Percentiles rank a stretch among this genome's conserved stretches.
phyloP scores from a whole-genome alignment of 2,113 vertebrate species.

The Sceloporus tristichus region DNA sequence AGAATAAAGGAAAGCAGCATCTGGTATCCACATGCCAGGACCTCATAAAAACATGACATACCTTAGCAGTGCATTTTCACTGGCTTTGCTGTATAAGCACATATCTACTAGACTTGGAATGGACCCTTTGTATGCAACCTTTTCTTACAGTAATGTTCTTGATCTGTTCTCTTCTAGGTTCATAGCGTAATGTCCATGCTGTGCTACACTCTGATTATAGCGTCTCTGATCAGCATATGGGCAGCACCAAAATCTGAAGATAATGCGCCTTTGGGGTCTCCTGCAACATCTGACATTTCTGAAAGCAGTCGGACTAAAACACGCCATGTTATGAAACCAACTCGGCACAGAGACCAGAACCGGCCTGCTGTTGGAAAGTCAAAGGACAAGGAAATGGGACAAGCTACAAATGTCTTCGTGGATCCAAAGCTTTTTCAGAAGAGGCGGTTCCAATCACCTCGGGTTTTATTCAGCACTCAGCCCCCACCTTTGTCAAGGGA shows the following conservation, averaged over 20 bases:
- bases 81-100: not conserved
- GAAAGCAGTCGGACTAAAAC: conserved; percentile 72
- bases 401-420: conserved; percentile 82
- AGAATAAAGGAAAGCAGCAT: conserved; percentile 32
- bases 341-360: conserved; percentile 70
- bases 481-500: conserved; percentile 78
- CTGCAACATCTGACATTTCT: conserved; percentile 70
- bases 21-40: conserved; percentile 61
- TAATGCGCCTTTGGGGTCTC: conserved; percentile 82
- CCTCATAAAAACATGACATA: conserved; percentile 18
- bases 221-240: conserved; percentile 94
- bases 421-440: conserved; percentile 92
- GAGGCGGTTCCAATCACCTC: conserved; percentile 86
- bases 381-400: conserved; percentile 66
- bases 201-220: conserved; percentile 95
- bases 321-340: conserved; percentile 71
- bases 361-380: conserved; percentile 38
- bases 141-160: conserved; percentile 31
- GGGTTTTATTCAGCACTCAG: conserved; percentile 93
- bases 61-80: conserved; percentile 13
- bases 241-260: conserved; percentile 90
- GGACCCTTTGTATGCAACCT: not conserved
- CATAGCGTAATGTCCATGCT: conserved; percentile 93
- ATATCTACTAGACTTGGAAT: not conserved
- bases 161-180: conserved; percentile 76